Evolutionary conservation across 2,113 vertebrate species (phyloP).

Genomic region (Rhagologus leucostigma): DNA sequence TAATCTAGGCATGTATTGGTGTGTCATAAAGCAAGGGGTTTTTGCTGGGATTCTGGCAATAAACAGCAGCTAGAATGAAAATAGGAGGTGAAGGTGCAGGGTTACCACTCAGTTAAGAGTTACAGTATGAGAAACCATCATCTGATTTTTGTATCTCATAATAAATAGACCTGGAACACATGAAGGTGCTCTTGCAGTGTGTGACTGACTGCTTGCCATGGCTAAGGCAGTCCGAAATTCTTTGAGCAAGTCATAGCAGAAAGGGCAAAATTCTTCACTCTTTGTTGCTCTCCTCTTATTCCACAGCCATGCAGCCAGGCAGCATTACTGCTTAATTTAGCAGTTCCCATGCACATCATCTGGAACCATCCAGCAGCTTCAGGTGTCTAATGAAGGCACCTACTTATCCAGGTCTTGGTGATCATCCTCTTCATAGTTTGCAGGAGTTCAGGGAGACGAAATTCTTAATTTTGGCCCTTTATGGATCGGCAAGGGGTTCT

Average conservation of each 20-base stretch:
- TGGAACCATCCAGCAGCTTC: background rate
- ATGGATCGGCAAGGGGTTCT: background rate
- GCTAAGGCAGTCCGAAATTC: background rate
- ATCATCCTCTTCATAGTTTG: background rate
- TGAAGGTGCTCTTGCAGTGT: background rate
- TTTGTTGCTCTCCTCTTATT: background rate
- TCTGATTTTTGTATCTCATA: background rate
- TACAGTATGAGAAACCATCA: background rate
- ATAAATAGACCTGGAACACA: background rate
- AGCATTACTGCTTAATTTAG: background rate
- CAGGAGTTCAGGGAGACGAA: background rate
- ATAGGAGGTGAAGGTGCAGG: background rate
- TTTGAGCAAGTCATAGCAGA: background rate
- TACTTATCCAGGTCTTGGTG: background rate
- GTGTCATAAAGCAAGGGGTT: background rate
- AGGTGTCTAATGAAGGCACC: background rate
- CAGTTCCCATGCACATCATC: background rate
- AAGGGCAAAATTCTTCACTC: background rate
- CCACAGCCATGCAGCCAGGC: background rate
- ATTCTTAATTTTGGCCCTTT: background rate
- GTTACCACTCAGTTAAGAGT: background rate
- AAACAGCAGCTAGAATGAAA: background rate
- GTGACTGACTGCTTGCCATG: background rate
- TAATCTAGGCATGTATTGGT: background rate
- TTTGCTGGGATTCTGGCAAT: slow-evolving; percentile 1